Conservation (phyloP, 2,113 vertebrate species). For the Ceuthmochares aereus region DNA sequence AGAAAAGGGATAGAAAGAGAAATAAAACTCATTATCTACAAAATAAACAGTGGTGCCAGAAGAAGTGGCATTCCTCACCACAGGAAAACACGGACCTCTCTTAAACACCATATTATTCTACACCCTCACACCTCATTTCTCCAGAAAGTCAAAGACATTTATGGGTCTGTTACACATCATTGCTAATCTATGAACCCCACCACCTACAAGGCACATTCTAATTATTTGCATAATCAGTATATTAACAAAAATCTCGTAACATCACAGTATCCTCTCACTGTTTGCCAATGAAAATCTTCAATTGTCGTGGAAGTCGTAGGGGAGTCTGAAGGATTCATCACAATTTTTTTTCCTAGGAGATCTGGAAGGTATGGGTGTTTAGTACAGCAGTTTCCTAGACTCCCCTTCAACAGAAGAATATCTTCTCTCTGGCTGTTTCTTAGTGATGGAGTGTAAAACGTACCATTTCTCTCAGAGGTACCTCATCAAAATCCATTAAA, state of each 20-base stretch:
- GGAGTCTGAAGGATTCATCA: background rate
- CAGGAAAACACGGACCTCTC: background rate
- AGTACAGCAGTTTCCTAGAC: background rate
- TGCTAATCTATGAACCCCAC: background rate
- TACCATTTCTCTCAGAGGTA: background rate
- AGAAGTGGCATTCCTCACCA: background rate
- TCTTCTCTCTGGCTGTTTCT: background rate
- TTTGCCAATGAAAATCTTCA: background rate
- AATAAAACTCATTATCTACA: background rate
- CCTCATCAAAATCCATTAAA: background rate
- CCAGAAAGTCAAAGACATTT: background rate
- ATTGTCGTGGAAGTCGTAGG: background rate
- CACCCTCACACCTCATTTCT: background rate
- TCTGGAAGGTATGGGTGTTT: background rate
- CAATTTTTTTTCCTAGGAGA: constrained; percentile 9
- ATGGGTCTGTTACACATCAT: background rate
- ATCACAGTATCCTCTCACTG: background rate
- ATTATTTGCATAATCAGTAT: background rate
- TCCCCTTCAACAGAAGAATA: background rate
- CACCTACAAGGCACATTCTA: background rate
- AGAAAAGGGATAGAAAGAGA: background rate
- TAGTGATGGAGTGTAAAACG: background rate
- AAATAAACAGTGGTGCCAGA: background rate
- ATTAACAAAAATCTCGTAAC: background rate
- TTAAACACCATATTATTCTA: background rate